Percentiles rank a stretch among this genome's conserved stretches.
Evolutionary conservation across 2,888 invertebrate species (phyloP).

Genomic region (Pogonocherus hispidulus): DNA sequence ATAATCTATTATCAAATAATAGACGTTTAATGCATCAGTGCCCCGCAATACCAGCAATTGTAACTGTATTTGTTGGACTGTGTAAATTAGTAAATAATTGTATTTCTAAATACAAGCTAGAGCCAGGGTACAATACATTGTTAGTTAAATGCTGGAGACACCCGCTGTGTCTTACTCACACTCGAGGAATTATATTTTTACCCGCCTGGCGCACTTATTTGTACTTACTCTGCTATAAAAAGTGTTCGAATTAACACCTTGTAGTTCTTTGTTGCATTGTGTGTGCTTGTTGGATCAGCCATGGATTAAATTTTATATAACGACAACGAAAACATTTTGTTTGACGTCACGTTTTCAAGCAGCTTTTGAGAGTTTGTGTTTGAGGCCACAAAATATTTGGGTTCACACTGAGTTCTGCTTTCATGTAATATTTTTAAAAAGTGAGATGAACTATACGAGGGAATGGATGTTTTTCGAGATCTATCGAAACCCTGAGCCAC

Average conservation of each 20-base stretch:
- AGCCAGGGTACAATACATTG: constrained; percentile 60
- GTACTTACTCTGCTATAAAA: constrained; percentile 45
- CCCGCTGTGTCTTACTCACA: constrained; percentile 65
- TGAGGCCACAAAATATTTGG: not conserved
- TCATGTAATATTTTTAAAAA: not conserved
- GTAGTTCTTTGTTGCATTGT: constrained; percentile 33
- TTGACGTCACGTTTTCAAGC: constrained; percentile 11
- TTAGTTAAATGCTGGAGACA: constrained; percentile 59
- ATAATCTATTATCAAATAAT: constrained; percentile 49
- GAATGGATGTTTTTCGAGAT: no score
- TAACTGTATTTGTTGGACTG: constrained; percentile 68
- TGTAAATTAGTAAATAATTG: constrained; percentile 68
- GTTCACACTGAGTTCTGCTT: not conserved
- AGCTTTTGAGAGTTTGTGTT: not conserved
- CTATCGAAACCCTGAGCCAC: no score
- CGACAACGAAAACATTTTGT: constrained; percentile 30
- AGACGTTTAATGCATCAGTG: constrained; percentile 59
- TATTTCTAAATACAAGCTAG: constrained; percentile 64
- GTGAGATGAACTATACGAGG: no score
- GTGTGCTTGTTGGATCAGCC: constrained; percentile 34
- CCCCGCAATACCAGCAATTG: constrained; percentile 63
- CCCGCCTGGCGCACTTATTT: constrained; percentile 48
- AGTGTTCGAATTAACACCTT: constrained; percentile 40
- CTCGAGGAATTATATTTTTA: constrained; percentile 59
- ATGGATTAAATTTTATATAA: constrained; percentile 27